Base-by-base conservation (phyloP, 2,797 vertebrate species). In the Pseudochaenichthys georgianus region DNA sequence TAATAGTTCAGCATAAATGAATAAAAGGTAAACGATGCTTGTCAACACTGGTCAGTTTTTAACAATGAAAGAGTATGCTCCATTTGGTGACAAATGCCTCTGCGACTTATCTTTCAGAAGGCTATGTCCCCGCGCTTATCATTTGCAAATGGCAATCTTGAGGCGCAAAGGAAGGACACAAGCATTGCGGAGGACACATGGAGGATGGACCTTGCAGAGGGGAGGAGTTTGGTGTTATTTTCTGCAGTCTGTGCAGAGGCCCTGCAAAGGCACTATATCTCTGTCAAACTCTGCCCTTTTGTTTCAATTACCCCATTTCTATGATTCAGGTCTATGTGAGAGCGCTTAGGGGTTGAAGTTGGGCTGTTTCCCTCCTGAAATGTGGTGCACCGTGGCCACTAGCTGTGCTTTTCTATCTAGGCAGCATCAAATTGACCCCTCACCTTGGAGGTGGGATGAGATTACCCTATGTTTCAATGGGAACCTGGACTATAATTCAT, bases 241-340 rank as follows among this genome's bases (percentile, higher is more conserved):
- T 94, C 87, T 89, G 91, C 91, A 89, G 88, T 83, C 88, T 78
- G 86, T 83, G 88, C 87, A 90, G 64, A 83, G 79, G 78, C 67
- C 78, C 76, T 47, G 79, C 81, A 38, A 91, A 89, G 75, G 75
- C 87, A 93, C 90, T 93, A 89, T 80, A 90, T 95, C 94, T 94
- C 87, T 89, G 93, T 92, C 93, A 93, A 85, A 90, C 85, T 83
- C 86, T 93, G 92, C 87, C 92, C 93, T 94, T 95, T 94, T 88
- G 81, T 91, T 92, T 93, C 91, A 94, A 88, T 93, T 94, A 92
- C 88, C 78, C 88, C 78, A 84, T 92, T 92, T 88, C 89, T 89
- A 75, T 93, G 90, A 90, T 93, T 90, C 91, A 91, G 87, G 81
- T 86, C 78, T 83, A 69, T 87, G 90, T 73, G 82, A 76, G 79